Evolutionary conservation across 1,140 invertebrate species (phyloP), one percentile per base, ranked within the genome.

Genomic region (Diorhabda elongata): DNA sequence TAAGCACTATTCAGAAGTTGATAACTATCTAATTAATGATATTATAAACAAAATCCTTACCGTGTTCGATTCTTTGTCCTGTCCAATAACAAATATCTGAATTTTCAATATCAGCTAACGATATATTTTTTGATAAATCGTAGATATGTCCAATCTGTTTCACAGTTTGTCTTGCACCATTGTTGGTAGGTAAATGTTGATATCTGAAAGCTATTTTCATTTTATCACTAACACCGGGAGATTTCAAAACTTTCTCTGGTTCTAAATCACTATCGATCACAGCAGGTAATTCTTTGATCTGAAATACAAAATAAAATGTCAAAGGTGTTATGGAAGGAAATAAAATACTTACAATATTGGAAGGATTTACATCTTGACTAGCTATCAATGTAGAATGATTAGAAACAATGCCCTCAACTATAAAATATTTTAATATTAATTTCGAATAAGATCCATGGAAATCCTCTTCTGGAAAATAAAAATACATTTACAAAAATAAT

Each of bases 141-240:
- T 90, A 95, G 76, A 89, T 88, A 78, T 94, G 91, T 2, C 92
- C 90, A 84, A 91, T 65, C 76, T 74, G 67, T 65, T 71, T 73
- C 57, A 69, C 69, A 69, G 65, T 58, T 57, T 68, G 45, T 43
- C 57, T 62, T 44, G 76, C 71, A 11, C 67, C 68, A 60, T 80
- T 70, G 6, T 42, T 57, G n/a, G 73, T 76, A 52, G 86, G 87
- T 75, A 93, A 83, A 72, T 91, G 88, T 76, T 92, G 88, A 81
- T 95, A 95, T 62, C 92, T 84, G 90, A 93, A 95, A 4, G 93
- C 93, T 79, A 95, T 95, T 77, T 90, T 89, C 87, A 95, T 89
- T 71, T 90, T 85, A 61, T 89, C 85, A 66, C 82, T 78, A 61
- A 65, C 58, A 44, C 75, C 74, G 60, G 81, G 80, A n/a, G 81